A percentile compares a stretch with the other conserved stretches of the same genome.
Evolutionary conservation across 2,797 vertebrate species (phyloP).

Genomic region (Pagetopsis macropterus): DNA sequence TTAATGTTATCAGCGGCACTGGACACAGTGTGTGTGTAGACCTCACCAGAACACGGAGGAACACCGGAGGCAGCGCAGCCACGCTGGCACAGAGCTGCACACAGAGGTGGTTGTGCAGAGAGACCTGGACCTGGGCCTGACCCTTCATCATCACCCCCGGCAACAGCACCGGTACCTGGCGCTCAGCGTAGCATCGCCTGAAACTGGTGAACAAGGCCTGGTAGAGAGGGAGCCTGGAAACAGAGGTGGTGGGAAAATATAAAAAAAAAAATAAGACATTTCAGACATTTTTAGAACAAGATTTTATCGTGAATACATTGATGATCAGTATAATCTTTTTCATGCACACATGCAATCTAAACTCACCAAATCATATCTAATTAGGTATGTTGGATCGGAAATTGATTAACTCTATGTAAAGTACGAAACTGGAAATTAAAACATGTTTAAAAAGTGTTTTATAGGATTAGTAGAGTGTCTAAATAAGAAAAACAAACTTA

Average conservation of each 20-base stretch:
- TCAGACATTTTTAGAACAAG: too few species aligned
- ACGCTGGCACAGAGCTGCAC: slow-evolving; percentile 90
- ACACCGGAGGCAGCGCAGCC: slow-evolving; percentile 81
- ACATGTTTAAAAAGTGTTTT: too few species aligned
- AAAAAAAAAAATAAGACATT: too few species aligned
- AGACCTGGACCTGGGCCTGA: slow-evolving; percentile 83
- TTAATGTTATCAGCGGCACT: not conserved
- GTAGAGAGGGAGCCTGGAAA: slow-evolving; percentile 86
- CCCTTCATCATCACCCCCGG: slow-evolving; percentile 84
- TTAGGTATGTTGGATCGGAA: too few species aligned
- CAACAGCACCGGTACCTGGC: slow-evolving; percentile 85
- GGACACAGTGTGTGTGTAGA: not conserved
- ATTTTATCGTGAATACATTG: too few species aligned
- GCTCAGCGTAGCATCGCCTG: slow-evolving; percentile 86
- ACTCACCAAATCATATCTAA: too few species aligned
- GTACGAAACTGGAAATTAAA: too few species aligned
- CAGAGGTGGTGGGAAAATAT: not conserved
- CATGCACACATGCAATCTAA: too few species aligned
- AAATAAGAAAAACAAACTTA: too few species aligned
- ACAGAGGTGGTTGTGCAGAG: slow-evolving; percentile 90
- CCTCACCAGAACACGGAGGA: slow-evolving; percentile 90
- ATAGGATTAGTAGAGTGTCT: too few species aligned
- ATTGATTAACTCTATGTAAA: too few species aligned
- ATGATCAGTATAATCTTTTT: too few species aligned
- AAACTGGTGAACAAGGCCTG: slow-evolving; percentile 88